Conservation (phyloP, 2,113 vertebrate genomes). For the Ceyx cyanopectus region DNA sequence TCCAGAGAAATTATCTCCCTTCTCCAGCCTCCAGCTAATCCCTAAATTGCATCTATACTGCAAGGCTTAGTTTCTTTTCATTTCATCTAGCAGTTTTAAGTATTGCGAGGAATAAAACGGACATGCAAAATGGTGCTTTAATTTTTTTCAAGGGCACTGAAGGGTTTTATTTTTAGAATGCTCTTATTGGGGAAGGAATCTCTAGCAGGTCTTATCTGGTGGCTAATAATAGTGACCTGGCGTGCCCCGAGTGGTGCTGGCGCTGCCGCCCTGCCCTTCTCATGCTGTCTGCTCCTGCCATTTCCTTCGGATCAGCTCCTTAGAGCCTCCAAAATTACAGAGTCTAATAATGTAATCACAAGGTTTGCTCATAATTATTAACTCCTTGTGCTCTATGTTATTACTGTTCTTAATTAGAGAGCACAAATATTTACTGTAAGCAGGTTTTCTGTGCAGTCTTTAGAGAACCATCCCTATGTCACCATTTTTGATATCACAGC, state of each 20-base stretch:
- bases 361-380: conserved; percentile 14
- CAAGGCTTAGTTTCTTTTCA: conserved; percentile 33
- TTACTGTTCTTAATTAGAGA: conserved; percentile 7
- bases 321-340: conserved; percentile 38
- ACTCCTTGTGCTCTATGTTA: background rate
- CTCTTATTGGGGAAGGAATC: conserved; percentile 80
- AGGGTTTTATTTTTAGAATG: conserved; percentile 82
- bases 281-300: background rate
- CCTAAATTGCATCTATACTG: conserved; percentile 45
- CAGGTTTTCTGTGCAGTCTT: background rate
- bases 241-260: conserved; percentile 8
- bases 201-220: conserved; percentile 74
- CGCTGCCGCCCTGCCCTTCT: conserved; percentile 45
- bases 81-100: conserved; percentile 43
- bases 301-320: conserved; percentile 53
- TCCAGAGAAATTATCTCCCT: conserved; percentile 40
- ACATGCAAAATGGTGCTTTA: conserved; percentile 57
- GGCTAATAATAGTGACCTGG: conserved; percentile 80
- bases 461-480: background rate
- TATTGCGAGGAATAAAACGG: conserved; percentile 34
- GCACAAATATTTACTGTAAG: conserved; percentile 20
- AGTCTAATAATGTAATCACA: conserved; percentile 27
- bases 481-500: background rate
- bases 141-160: conserved; percentile 75
- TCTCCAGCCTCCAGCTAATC: conserved; percentile 22